phyloP scores from a whole-genome alignment of 2,888 invertebrate species.

The Hololepta plana region DNA sequence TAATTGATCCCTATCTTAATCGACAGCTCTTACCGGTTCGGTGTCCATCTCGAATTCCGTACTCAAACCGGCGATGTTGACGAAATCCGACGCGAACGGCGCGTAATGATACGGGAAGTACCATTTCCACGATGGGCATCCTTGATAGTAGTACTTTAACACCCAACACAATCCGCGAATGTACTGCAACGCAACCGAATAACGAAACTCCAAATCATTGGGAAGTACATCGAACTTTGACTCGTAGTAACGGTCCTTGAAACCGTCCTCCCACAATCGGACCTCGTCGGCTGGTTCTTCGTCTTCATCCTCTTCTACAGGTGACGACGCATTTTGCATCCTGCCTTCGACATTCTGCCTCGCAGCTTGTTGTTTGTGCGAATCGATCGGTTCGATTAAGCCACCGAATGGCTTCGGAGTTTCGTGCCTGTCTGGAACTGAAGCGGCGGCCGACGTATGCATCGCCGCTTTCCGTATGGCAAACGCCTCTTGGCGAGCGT shows the following conservation, averaged over 20 bases:
- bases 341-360: too few relatives aligned
- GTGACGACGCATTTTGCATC: too few relatives aligned
- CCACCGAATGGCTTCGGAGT: too few relatives aligned
- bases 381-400: too few relatives aligned
- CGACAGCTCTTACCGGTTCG: slow-evolving; percentile 48
- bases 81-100: slow-evolving; percentile 97
- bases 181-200: slow-evolving; percentile 85
- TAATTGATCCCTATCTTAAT: slow-evolving; percentile 2
- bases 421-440: too few relatives aligned
- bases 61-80: slow-evolving; percentile 70
- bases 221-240: slow-evolving; percentile 72
- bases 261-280: slow-evolving; percentile 88
- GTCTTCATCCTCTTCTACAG: slow-evolving; percentile 40
- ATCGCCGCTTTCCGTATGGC: slow-evolving; percentile 46
- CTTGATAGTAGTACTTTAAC: slow-evolving; percentile 95
- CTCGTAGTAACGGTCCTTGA: slow-evolving; percentile 95
- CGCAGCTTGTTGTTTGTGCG: too few relatives aligned
- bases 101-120: slow-evolving; percentile 99
- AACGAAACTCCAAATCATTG: slow-evolving; percentile 68
- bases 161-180: slow-evolving; percentile 97
- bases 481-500: slow-evolving; percentile 61
- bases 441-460: slow-evolving; percentile 27
- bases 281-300: slow-evolving; percentile 77
- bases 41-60: slow-evolving; percentile 80
- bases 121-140: slow-evolving; percentile 99